Conservation (phyloP, 2,797 vertebrate species). For the Spinibarbus caldwelli region DNA sequence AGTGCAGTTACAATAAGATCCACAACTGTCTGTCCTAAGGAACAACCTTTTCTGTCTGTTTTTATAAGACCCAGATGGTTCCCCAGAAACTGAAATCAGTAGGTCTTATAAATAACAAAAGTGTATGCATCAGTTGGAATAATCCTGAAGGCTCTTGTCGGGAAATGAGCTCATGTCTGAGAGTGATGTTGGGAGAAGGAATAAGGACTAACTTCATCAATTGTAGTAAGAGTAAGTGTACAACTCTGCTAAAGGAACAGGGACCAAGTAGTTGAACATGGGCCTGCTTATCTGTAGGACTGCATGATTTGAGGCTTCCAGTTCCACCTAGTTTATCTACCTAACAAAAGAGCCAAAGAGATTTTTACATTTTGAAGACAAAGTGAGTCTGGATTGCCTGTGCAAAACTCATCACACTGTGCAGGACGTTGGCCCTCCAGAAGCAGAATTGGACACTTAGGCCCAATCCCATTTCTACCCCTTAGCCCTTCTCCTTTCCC, state of each 20-base stretch:
- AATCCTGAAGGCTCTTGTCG: not conserved
- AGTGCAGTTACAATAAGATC: not conserved
- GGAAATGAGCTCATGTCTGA: conserved; percentile 14
- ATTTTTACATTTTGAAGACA: not conserved
- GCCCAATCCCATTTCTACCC: too few species aligned
- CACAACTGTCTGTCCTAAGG: not conserved
- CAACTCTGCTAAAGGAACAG: not conserved
- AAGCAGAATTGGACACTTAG: not conserved
- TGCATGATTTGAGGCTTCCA: not conserved
- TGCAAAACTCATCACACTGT: not conserved
- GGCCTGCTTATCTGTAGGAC: not conserved
- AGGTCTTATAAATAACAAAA: not conserved
- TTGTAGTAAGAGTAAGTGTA: not conserved
- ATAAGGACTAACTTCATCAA: not conserved
- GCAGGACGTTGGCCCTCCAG: not conserved
- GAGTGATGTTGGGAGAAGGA: not conserved
- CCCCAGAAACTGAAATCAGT: not conserved
- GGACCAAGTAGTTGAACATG: not conserved
- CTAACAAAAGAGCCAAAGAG: not conserved
- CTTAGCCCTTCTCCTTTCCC: too few species aligned
- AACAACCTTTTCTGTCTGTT: not conserved
- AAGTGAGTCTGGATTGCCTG: too few species aligned
- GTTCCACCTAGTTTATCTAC: too few species aligned
- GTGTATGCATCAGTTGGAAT: not conserved
- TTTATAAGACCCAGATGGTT: not conserved